Conservation (phyloP, 1,140 invertebrate species). For the Artemia franciscana region DNA sequence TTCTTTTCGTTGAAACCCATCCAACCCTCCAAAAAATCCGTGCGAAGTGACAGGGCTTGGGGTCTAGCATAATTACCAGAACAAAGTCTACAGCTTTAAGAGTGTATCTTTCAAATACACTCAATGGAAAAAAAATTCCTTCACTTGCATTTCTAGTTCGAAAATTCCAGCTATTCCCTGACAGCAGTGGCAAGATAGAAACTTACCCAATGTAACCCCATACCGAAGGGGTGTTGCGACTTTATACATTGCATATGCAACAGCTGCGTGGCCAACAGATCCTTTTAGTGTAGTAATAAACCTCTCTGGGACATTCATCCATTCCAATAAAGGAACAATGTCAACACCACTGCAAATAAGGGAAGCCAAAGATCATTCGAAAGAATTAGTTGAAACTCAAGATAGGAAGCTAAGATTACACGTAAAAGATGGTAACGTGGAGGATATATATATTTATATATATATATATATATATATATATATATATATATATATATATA, state of each 20-base stretch:
- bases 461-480: too few relatives aligned
- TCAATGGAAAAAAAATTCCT: too few relatives aligned
- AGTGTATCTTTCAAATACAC: background rate
- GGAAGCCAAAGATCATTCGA: too few relatives aligned
- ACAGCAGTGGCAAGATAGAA: background rate
- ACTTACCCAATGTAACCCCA: constrained; percentile 57
- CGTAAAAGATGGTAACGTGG: too few relatives aligned
- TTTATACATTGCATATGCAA: constrained; percentile 76
- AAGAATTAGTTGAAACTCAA: too few relatives aligned
- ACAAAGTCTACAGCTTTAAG: too few relatives aligned
- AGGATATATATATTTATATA: too few relatives aligned
- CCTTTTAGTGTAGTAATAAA: constrained; percentile 44
- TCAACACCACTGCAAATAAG: constrained; percentile 55
- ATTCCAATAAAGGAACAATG: constrained; percentile 47
- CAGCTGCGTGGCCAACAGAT: constrained; percentile 58
- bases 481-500: too few relatives aligned
- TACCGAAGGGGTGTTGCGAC: constrained; percentile 68
- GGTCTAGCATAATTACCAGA: background rate
- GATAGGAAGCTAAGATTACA: too few relatives aligned
- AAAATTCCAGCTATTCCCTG: background rate
- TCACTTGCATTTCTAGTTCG: background rate
- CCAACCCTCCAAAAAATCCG: too few relatives aligned
- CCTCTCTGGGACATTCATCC: constrained; percentile 42
- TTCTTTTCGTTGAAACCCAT: too few relatives aligned
- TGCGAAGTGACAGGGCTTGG: too few relatives aligned